Evolutionary conservation across 2,888 invertebrate genomes (phyloP).

Genomic region (Drosophila mulleri): DNA sequence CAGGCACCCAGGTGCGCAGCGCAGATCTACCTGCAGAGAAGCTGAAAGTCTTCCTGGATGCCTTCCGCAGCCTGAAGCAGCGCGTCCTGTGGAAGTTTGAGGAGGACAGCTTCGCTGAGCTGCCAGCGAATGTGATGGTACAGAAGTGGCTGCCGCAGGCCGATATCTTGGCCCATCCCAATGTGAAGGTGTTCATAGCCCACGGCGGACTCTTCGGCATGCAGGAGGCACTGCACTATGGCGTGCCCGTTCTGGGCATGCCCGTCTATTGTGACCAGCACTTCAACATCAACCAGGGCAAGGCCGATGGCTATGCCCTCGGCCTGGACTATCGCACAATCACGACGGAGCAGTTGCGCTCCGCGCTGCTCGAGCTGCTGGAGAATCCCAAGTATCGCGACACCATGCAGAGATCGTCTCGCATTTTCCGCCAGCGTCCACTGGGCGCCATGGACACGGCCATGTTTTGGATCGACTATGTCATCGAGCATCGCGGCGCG

Average conservation of each 20-base stretch:
- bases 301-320: conserved; percentile 74
- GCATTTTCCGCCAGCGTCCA: conserved; percentile 80
- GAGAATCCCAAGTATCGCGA: conserved; percentile 80
- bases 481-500: conserved; percentile 82
- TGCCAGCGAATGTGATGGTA: conserved; percentile 83
- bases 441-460: conserved; percentile 80
- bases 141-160: conserved; percentile 86
- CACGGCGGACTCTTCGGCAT: conserved; percentile 83
- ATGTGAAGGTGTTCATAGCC: conserved; percentile 84
- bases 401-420: conserved; percentile 71
- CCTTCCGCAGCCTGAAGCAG: conserved; percentile 83
- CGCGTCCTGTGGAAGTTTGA: conserved; percentile 85
- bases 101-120: conserved; percentile 76
- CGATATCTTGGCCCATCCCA: conserved; percentile 84
- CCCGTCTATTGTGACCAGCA: conserved; percentile 84
- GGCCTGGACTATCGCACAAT: conserved; percentile 69
- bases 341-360: conserved; percentile 58
- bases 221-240: conserved; percentile 82
- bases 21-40: conserved; percentile 82
- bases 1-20: conserved; percentile 84
- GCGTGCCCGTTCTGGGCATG: conserved; percentile 83
- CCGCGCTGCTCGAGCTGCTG: conserved; percentile 78
- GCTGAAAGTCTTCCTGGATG: conserved; percentile 78
- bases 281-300: conserved; percentile 73
- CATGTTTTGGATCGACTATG: conserved; percentile 84